A percentile compares a stretch with the other conserved stretches of the same genome.
Conservation (phyloP, 2,113 vertebrate genomes). For the Gnathonemus echidnorhynchus region DNA sequence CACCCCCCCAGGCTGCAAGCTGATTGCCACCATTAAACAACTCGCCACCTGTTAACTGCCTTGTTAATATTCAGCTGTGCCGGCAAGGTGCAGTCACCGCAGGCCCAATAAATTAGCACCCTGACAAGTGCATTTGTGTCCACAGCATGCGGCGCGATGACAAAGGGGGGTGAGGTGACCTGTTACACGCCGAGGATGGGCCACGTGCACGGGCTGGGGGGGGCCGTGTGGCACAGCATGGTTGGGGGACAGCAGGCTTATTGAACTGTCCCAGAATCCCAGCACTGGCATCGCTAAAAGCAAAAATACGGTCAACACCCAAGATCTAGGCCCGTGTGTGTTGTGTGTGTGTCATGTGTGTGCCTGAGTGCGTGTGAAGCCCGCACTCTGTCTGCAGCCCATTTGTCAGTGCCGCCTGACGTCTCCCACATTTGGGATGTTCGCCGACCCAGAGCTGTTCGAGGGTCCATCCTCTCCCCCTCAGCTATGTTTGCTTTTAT, state of each 20-base stretch:
- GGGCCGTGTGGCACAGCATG: background rate
- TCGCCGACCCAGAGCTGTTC: background rate
- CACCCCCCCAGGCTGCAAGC: constrained; percentile 75
- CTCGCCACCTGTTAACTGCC: constrained; percentile 87
- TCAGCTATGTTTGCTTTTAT: background rate
- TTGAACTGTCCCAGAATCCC: background rate
- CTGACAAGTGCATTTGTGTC: constrained; percentile 81
- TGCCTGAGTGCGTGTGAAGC: background rate
- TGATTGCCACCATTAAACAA: constrained; percentile 87
- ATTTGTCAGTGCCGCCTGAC: background rate
- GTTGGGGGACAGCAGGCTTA: background rate
- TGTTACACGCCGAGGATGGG: background rate
- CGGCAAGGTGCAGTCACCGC: constrained; percentile 72
- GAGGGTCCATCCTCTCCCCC: background rate
- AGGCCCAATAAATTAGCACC: constrained; percentile 76
- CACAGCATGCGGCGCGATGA: constrained; percentile 54
- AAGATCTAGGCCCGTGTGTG: background rate
- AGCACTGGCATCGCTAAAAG: background rate
- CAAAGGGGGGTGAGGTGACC: background rate
- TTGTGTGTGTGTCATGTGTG: background rate
- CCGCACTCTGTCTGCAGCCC: background rate
- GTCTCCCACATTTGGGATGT: background rate
- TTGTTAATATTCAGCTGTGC: constrained; percentile 85
- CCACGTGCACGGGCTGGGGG: too few species aligned
- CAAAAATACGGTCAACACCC: background rate